phyloP scores from a whole-genome alignment of 2,888 invertebrate species.

The Brachyptera risi region DNA sequence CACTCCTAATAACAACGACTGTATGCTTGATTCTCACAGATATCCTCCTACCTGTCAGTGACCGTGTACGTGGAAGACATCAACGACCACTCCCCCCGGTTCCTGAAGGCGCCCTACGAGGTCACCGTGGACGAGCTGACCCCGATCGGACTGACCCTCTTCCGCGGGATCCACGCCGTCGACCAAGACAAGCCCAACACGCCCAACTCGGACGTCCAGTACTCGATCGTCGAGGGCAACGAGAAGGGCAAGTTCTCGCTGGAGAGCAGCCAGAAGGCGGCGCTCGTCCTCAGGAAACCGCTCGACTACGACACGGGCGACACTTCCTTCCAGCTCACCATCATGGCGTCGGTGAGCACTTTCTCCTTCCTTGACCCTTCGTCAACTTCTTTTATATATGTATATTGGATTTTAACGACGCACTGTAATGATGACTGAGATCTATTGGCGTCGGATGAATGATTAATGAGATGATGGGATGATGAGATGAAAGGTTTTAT shows the following conservation, averaged over 20 bases:
- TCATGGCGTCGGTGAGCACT: constrained; percentile 71
- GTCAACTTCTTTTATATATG: too few species aligned
- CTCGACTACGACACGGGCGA: constrained; percentile 80
- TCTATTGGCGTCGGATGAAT: too few species aligned
- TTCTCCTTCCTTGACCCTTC: too few species aligned
- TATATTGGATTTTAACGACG: too few species aligned
- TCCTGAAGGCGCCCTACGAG: constrained; percentile 72
- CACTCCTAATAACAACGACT: too few species aligned
- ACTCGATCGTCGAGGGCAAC: constrained; percentile 69
- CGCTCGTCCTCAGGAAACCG: constrained; percentile 65
- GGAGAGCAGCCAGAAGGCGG: constrained; percentile 74
- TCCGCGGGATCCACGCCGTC: constrained; percentile 72
- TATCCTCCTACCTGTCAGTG: constrained; percentile 75
- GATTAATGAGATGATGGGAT: too few species aligned
- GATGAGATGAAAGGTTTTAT: too few species aligned
- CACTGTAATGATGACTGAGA: too few species aligned
- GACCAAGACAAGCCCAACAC: constrained; percentile 86
- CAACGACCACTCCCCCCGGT: constrained; percentile 77
- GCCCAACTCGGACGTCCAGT: constrained; percentile 81
- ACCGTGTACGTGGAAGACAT: constrained; percentile 87
- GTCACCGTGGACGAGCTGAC: constrained; percentile 78
- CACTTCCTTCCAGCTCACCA: constrained; percentile 64
- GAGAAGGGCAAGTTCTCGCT: constrained; percentile 70
- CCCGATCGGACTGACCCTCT: constrained; percentile 73
- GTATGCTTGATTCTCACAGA: constrained; percentile 61